phyloP scores from a whole-genome alignment of 2,113 vertebrate genomes.

The rabbit (Oryctolagus cuniculus) region DNA sequence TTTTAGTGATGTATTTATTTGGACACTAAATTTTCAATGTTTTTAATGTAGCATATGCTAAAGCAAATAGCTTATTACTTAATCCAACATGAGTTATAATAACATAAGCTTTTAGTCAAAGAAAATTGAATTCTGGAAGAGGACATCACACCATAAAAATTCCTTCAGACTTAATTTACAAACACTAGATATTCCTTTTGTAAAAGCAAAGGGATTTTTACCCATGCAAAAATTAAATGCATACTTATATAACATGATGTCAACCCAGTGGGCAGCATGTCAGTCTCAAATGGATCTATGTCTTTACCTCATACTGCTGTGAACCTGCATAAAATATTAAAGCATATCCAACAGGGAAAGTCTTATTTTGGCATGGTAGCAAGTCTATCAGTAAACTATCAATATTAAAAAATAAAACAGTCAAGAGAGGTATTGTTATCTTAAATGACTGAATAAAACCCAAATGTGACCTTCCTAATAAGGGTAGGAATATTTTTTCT shows the following conservation, averaged over 20 bases:
- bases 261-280: neutral
- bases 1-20: slow-evolving; percentile 19
- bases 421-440: slow-evolving; percentile 7
- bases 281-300: neutral
- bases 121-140: slow-evolving; percentile 20
- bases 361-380: slow-evolving; percentile 13
- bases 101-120: neutral
- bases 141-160: neutral
- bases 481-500: no score
- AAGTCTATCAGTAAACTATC: slow-evolving; percentile 35
- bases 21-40: neutral
- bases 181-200: neutral
- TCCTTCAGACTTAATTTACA: neutral
- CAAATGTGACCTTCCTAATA: neutral
- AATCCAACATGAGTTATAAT: neutral
- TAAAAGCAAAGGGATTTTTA: neutral
- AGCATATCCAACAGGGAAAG: neutral
- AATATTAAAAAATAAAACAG: slow-evolving; percentile 45
- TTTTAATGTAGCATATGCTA: neutral
- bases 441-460: slow-evolving; percentile 37
- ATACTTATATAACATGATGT: neutral
- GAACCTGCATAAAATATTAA: slow-evolving; percentile 55
- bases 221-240: neutral
- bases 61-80: neutral
- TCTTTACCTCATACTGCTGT: neutral